Evolutionary conservation across 1,140 invertebrate genomes (phyloP), one percentile per base, ranked within the genome.

Genomic region (Leptinotarsa lineolata): DNA sequence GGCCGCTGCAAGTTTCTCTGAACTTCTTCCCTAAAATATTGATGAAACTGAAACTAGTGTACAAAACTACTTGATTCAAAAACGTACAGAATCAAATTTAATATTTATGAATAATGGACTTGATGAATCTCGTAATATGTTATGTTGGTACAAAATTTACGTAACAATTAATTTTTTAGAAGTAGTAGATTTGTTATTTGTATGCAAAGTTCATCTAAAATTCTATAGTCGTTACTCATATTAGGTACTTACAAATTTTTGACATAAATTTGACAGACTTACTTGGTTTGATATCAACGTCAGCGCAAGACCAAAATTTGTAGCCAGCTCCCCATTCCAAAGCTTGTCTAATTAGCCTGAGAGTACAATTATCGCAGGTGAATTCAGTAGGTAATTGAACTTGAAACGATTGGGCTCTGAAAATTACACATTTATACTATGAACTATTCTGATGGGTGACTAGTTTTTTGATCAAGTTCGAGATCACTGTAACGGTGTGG

Each of bases 291-390:
- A 98, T 94, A 81, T 97, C 95, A 61, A 99, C 92, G 85, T 99
- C 97, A 2, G 96, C 94, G 81, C 97, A 99, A 0, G 95, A 96
- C 94, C 95, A 97, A 86, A 98, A 98, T 76, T 91, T 87, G 83
- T 97, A 98, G 77, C 86, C 90, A 13, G 86, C 85, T 1, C 91
- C 91, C 95, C 95, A 98, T 86, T 99, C 96, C 20, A 90, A 88
- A 0, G 96, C 96, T 84, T 98, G 93, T 1, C 96, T 86, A 12
- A 97, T 88, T 68, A 99, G 85, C 65, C 96, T 89, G 46, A 99
- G 87, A 0, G 95, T 95, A 84, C 97, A 99, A 84, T 97, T 94
- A 44, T 87, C 88, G 82, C 97, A 99, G 12, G 91, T 92, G 79
- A 96, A 93, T 84, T 94, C 90, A 24, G 87, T 84, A 2, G 96